Percentiles rank a stretch among this genome's conserved stretches.
Evolutionary conservation across 2,888 invertebrate genomes (phyloP).

Genomic region (Hoplodrina ambigua): DNA sequence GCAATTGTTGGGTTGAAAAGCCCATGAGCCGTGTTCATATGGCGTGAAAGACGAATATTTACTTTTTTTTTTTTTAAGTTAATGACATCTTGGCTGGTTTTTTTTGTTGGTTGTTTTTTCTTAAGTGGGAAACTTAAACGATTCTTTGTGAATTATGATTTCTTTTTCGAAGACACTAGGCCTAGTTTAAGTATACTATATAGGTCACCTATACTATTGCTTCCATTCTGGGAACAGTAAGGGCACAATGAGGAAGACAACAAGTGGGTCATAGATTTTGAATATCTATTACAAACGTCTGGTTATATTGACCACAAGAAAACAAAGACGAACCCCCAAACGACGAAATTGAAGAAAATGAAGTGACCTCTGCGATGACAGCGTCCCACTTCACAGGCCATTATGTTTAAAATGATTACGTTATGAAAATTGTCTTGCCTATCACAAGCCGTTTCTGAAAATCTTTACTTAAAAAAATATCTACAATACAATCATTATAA

Average conservation of each 20-base stretch:
- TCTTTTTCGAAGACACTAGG: too few relatives aligned
- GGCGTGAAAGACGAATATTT: neutral
- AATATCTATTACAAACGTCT: slow-evolving; percentile 30
- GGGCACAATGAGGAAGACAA: neutral
- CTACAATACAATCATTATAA: too few relatives aligned
- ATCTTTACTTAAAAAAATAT: too few relatives aligned
- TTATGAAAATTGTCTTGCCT: too few relatives aligned
- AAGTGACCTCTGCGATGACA: neutral
- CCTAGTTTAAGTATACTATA: too few relatives aligned
- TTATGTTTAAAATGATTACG: neutral
- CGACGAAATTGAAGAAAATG: neutral
- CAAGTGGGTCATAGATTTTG: neutral
- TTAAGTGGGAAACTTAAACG: too few relatives aligned
- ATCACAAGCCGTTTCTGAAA: too few relatives aligned
- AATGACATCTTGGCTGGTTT: too few relatives aligned
- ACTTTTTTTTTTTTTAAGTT: too few relatives aligned
- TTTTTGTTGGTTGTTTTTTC: too few relatives aligned
- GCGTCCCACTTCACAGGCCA: neutral
- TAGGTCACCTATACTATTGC: too few relatives aligned
- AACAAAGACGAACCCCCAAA: slow-evolving; percentile 7
- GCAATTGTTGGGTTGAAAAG: slow-evolving; percentile 15
- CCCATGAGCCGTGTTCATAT: slow-evolving; percentile 6
- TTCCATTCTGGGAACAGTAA: neutral
- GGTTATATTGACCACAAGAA: slow-evolving; percentile 13
- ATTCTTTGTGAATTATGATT: too few relatives aligned